Evolutionary conservation across 2,113 vertebrate species (phyloP).

Genomic region (Arenaria interpres): DNA sequence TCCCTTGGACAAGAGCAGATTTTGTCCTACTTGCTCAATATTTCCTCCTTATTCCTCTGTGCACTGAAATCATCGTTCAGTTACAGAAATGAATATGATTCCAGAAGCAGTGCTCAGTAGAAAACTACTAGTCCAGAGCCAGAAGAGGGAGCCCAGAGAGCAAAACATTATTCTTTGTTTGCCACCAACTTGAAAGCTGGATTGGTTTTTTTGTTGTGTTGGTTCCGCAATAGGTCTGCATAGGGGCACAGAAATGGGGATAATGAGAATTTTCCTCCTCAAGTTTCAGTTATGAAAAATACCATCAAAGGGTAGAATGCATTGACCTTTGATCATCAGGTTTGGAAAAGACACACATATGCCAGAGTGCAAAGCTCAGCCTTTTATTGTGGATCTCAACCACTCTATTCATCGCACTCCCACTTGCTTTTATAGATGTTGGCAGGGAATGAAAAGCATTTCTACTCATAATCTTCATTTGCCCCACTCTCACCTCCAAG

Average conservation of each 20-base stretch:
- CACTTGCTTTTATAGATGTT: background rate
- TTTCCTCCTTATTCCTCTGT: background rate
- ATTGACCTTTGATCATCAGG: background rate
- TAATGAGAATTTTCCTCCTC: background rate
- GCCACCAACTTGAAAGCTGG: background rate
- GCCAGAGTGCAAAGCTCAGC: background rate
- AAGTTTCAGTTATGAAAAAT: background rate
- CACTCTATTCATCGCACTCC: background rate
- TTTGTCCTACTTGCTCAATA: background rate
- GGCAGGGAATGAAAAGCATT: background rate
- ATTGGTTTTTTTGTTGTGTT: background rate
- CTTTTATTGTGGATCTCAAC: background rate
- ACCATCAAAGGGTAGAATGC: background rate
- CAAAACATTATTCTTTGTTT: slow-evolving; percentile 22
- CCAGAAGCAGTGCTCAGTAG: background rate
- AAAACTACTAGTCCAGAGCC: slow-evolving; percentile 43
- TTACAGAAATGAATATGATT: background rate
- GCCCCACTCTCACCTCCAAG: background rate
- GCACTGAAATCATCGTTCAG: background rate
- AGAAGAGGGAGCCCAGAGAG: slow-evolving; percentile 63
- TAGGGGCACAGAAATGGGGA: background rate
- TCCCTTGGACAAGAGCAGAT: background rate
- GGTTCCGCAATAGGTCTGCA: background rate
- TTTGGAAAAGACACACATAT: background rate
- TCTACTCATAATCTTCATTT: background rate